Evolutionary conservation across 2,888 invertebrate species (phyloP), one percentile per base, ranked within the genome.

Genomic region (Cenopis cana): DNA sequence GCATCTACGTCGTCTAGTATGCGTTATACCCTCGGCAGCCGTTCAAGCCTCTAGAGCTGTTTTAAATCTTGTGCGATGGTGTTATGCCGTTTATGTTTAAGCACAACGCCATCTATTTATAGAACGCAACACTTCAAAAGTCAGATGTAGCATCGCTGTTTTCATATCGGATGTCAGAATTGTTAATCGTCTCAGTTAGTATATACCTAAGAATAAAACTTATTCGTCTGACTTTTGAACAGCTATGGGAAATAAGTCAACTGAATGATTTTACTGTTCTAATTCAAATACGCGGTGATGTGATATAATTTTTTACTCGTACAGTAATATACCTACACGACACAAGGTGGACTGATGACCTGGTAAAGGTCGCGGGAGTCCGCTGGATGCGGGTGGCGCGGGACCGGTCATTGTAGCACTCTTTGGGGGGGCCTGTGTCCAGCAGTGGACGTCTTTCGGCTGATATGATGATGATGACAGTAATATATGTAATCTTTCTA

Each of bases 1-100:
- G 8, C 5, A 24, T 20, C 24, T 4, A 4, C 20, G 14, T 57
- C 14, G 14, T 62, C n/a, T 20, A 50, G 38, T 64, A 36, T 54
- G 52, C 36, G 20, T 18, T 52, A 64, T 9, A 36, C 59, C 14
- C 38, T 52, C 11, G 52, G 64, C 5, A 50, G 61, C 4, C n/a
- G 64, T 38, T 20, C 36, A n/a, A 38, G 64, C 2, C 24, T 54
- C 29, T 72, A 72, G 46, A 72, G 55, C 66, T 59, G 41, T 71
- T 60, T 61, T 68, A 24, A 68, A 50, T 68, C 38, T 18, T 33
- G 52, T 64, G n/a, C n/a, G 38, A 54, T 24, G 64, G 52, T 38
- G 52, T 54, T 52, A 38, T 67, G 57, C 38, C 4, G 11, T 64
- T 12, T 65, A 60, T 29, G 1, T 68, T 33, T 33, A 11, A 41